Evolutionary conservation across 2,113 vertebrate genomes (phyloP).

Genomic region (Hassar affinis): DNA sequence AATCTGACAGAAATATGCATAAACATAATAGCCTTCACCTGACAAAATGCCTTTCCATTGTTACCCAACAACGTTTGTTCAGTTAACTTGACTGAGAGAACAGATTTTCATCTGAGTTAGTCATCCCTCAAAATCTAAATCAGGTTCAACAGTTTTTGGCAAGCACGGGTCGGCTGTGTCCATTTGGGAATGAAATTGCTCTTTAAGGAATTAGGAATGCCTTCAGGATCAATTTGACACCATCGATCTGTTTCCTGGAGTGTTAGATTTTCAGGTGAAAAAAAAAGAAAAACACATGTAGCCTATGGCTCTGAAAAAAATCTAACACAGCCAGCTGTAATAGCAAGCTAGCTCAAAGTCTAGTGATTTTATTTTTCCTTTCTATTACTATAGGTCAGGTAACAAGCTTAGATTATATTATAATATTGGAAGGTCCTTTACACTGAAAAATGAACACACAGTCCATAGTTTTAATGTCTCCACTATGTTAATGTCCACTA

Average conservation of each 20-base stretch:
- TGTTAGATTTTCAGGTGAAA: not conserved
- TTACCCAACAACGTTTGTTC: not conserved
- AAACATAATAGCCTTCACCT: not conserved
- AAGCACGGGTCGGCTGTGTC: not conserved
- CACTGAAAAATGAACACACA: not conserved
- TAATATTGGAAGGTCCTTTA: not conserved
- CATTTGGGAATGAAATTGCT: not conserved
- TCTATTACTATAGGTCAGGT: not conserved
- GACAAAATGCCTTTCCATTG: not conserved
- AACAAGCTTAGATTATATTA: no score
- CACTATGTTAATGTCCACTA: not conserved
- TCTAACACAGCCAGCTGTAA: not conserved
- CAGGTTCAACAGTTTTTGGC: not conserved
- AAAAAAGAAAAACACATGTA: not conserved
- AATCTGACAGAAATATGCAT: not conserved
- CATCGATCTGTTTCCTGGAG: not conserved
- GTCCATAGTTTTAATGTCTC: not conserved
- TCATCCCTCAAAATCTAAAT: not conserved
- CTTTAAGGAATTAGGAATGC: not conserved
- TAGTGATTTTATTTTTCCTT: not conserved
- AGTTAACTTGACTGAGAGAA: not conserved
- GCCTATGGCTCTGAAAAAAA: not conserved
- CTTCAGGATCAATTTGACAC: not conserved
- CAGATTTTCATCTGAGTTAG: not conserved
- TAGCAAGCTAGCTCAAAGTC: not conserved